Evolutionary conservation across 2,888 invertebrate genomes (phyloP), one percentile per base, ranked within the genome.

Genomic region (Serripes groenlandicus): DNA sequence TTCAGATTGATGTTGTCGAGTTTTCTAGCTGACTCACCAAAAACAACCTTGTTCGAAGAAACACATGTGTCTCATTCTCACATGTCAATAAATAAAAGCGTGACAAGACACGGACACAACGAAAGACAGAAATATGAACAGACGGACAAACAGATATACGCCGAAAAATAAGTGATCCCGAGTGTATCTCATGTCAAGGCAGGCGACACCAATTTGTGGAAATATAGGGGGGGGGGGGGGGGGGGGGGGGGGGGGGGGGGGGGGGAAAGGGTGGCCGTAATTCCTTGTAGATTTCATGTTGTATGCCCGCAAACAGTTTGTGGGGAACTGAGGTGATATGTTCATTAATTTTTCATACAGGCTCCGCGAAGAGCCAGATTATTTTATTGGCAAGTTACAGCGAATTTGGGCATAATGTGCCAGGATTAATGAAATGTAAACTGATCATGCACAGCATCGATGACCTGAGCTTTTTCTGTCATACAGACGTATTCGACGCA

Each of bases 311-410:
- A 34, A 62, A 15, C 62, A 62, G 62, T 62, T 62, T 62, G 32
- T n/a, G 34, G 30, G 21, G 30, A 32, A 21, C 18, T 34, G 3
- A 62, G 66, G 66, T 66, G 66, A 28, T 3, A 66, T 42, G 15
- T 66, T 66, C 66, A 66, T 66, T 42, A 66, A 66, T 42, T 34
- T 66, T 66, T 66, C 66, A 66, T 66, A 26, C 37, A 42, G 23
- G 11, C 5, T 42, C 28, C 37, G 66, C 23, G 66, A 37, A 66
- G 42, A 66, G 66, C 42, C 66, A 26, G 66, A 18, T 26, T 35
- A 15, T 66, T 37, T 66, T 23, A 66, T 66, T 18, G 66, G n/a
- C 42, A 21, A 42, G 66, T 9, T 66, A 42, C 66, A 15, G 5
- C 26, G 66, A 42, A 35, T 64, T 66, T 28, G 62, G 62, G 34